Conservation (phyloP, 2,888 invertebrate genomes). For the Coenonympha arcania region DNA sequence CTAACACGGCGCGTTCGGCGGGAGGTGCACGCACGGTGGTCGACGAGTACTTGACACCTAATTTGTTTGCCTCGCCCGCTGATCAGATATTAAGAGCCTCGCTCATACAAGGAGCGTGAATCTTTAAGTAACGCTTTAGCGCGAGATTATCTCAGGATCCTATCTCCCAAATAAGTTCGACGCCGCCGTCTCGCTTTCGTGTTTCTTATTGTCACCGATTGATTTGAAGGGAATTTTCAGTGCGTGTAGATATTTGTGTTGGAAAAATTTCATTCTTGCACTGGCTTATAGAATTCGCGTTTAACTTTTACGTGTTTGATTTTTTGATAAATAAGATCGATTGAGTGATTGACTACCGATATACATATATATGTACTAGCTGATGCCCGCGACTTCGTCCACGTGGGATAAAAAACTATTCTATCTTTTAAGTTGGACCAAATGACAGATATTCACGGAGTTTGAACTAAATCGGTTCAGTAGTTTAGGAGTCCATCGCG, state of each 20-base stretch:
- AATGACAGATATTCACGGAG: too few species aligned
- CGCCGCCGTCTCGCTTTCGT: neutral
- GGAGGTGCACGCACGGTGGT: slow-evolving; percentile 32
- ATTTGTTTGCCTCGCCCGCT: slow-evolving; percentile 30
- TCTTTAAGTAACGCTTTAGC: slow-evolving; percentile 19
- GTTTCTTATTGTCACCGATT: neutral
- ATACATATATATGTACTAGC: too few species aligned
- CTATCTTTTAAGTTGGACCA: too few species aligned
- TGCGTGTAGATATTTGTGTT: neutral
- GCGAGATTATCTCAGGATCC: slow-evolving; percentile 10
- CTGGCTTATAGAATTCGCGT: too few species aligned
- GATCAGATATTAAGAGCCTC: slow-evolving; percentile 29
- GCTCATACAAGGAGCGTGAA: slow-evolving; percentile 26
- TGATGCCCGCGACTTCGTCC: too few species aligned
- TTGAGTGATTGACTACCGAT: too few species aligned
- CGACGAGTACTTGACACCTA: slow-evolving; percentile 32
- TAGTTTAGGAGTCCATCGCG: too few species aligned
- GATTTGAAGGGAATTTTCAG: neutral
- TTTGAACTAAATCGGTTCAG: too few species aligned
- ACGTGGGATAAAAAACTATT: too few species aligned
- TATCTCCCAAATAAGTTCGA: neutral
- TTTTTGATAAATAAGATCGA: too few species aligned
- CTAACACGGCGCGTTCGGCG: slow-evolving; percentile 39
- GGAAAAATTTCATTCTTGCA: neutral
- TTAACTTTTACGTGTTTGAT: too few species aligned